Evolutionary conservation across 2,888 invertebrate species (phyloP).

Genomic region (Cephus pygmeus): DNA sequence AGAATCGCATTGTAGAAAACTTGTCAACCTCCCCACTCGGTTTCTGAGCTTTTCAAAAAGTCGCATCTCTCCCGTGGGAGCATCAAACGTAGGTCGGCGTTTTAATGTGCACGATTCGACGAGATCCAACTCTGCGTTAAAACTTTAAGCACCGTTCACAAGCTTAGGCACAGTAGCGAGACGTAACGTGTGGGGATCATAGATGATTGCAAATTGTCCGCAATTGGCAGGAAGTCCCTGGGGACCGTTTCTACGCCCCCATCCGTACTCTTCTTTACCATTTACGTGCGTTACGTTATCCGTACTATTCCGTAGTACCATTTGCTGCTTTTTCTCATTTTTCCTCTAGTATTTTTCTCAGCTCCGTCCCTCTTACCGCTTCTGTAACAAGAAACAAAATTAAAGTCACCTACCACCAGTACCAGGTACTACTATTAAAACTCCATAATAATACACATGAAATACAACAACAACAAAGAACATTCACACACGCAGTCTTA

Average conservation of each 20-base stretch:
- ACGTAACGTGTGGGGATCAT: constrained; percentile 60
- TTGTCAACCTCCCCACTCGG: not conserved
- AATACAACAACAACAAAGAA: not conserved
- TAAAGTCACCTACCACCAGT: too few relatives aligned
- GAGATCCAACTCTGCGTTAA: constrained; percentile 38
- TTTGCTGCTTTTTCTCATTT: not conserved
- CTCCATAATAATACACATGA: not conserved
- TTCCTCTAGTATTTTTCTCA: not conserved
- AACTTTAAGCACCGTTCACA: constrained; percentile 42
- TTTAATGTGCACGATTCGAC: constrained; percentile 37
- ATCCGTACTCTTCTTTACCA: constrained; percentile 42
- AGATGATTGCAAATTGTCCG: constrained; percentile 65
- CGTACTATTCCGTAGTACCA: not conserved
- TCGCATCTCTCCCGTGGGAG: not conserved
- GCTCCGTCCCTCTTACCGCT: too few relatives aligned
- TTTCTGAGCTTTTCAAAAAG: not conserved
- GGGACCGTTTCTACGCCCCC: constrained; percentile 57
- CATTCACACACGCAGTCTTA: not conserved
- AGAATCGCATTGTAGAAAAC: not conserved
- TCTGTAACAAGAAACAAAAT: too few relatives aligned
- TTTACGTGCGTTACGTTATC: constrained; percentile 43
- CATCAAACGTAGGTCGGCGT: constrained; percentile 6
- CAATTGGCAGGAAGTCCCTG: constrained; percentile 65
- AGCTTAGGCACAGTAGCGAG: constrained; percentile 34
- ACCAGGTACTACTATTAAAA: too few relatives aligned